phyloP scores from a whole-genome alignment of 2,888 invertebrate species.

The Orthosia cruda region DNA sequence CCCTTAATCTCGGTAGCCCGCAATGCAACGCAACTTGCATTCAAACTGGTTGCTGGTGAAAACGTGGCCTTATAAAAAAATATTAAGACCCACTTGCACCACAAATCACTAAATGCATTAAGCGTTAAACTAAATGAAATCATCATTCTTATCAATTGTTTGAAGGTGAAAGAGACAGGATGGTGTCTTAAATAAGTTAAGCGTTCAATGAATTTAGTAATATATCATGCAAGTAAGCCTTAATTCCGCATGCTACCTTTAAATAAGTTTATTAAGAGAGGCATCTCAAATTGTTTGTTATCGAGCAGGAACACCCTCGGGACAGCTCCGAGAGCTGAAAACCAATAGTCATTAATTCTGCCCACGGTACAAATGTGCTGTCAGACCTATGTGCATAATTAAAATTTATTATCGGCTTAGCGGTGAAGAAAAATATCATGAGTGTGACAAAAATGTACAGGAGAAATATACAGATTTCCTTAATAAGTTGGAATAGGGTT shows the following conservation, averaged over 20 bases:
- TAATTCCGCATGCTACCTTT: neutral
- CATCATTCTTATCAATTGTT: neutral
- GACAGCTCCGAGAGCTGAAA: constrained; percentile 45
- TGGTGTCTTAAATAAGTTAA: neutral
- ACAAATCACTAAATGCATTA: too few relatives aligned
- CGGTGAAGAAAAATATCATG: constrained; percentile 44
- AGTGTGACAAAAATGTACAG: constrained; percentile 29
- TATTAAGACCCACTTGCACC: too few relatives aligned
- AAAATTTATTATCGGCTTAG: constrained; percentile 59
- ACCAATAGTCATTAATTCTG: constrained; percentile 56
- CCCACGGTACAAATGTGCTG: constrained; percentile 51
- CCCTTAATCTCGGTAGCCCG: too few relatives aligned
- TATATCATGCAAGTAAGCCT: neutral
- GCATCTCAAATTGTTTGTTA: constrained; percentile 42
- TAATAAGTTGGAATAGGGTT: neutral
- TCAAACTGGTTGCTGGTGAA: too few relatives aligned
- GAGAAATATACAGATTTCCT: constrained; percentile 3
- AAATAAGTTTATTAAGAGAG: constrained; percentile 1
- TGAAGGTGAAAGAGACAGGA: neutral
- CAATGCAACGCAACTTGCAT: too few relatives aligned
- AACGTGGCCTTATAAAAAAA: too few relatives aligned
- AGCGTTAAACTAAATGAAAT: too few relatives aligned
- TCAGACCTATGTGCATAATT: constrained; percentile 53
- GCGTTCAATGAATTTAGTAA: neutral
- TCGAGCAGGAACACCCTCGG: constrained; percentile 51